These are phyloP conservation scores for Platichthys flesus DNA, from an alignment of 2,113 vertebrate genomes.

Conservation along the genomic window DNA sequence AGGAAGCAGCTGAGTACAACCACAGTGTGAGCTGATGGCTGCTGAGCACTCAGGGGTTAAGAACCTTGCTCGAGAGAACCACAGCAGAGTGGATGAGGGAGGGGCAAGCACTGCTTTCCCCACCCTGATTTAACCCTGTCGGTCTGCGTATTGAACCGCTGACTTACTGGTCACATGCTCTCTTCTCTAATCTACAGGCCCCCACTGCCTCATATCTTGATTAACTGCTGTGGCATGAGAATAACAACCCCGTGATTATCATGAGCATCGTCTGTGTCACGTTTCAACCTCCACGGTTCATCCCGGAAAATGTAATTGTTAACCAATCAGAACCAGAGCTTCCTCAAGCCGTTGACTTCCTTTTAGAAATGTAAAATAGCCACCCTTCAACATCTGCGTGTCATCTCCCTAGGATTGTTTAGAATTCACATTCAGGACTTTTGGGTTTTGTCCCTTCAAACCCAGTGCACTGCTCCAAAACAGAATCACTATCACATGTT, in stretches of 20 bases:
- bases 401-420: background rate
- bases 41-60: no score
- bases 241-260: conserved; percentile 7
- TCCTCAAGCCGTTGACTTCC: no score
- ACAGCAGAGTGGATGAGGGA: no score
- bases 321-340: background rate
- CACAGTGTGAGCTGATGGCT: background rate
- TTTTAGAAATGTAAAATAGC: no score
- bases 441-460: background rate
- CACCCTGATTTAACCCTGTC: background rate
- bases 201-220: background rate
- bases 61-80: no score
- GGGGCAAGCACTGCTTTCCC: background rate
- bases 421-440: background rate
- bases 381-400: no score
- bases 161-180: background rate
- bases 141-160: background rate
- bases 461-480: background rate
- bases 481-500: conserved; percentile 3
- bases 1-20: background rate
- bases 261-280: background rate
- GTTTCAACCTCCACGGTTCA: background rate
- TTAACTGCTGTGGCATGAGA: background rate
- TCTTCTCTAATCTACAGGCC: conserved; percentile 1
- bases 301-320: no score